Evolutionary conservation across 1,140 invertebrate species (phyloP).

Genomic region (Dendroctonus valens): DNA sequence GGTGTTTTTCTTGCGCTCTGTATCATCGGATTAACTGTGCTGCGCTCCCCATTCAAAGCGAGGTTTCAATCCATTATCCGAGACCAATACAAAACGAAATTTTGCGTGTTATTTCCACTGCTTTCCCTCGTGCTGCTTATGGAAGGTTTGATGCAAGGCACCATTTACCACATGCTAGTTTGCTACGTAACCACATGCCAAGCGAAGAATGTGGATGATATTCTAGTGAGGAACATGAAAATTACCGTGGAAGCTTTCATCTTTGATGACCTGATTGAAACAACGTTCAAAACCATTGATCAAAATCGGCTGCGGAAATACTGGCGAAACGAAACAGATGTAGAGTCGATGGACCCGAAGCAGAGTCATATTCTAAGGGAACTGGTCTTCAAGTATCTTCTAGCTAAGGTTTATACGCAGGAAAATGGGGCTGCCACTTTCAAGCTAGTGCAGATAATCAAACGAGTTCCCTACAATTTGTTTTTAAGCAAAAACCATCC

Average conservation of each 20-base stretch:
- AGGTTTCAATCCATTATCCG: background rate
- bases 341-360: background rate
- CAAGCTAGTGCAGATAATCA: slow-evolving; percentile 1
- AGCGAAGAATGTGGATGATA: slow-evolving; percentile 5
- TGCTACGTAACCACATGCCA: background rate
- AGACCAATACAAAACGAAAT: background rate
- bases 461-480: background rate
- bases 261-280: background rate
- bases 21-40: background rate
- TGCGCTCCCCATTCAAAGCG: background rate
- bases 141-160: slow-evolving; percentile 1
- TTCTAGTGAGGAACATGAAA: background rate
- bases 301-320: slow-evolving; percentile 5
- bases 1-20: background rate
- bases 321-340: background rate
- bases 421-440: background rate
- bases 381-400: slow-evolving; percentile 2
- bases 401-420: background rate
- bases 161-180: slow-evolving; percentile 3
- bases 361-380: slow-evolving; percentile 6
- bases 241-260: slow-evolving; percentile 8
- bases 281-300: background rate
- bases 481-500: slow-evolving; percentile 7
- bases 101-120: background rate
- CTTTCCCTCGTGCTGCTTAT: background rate